Evolutionary conservation across 2,888 invertebrate species (phyloP).

Genomic region (Melipona bicolor): DNA sequence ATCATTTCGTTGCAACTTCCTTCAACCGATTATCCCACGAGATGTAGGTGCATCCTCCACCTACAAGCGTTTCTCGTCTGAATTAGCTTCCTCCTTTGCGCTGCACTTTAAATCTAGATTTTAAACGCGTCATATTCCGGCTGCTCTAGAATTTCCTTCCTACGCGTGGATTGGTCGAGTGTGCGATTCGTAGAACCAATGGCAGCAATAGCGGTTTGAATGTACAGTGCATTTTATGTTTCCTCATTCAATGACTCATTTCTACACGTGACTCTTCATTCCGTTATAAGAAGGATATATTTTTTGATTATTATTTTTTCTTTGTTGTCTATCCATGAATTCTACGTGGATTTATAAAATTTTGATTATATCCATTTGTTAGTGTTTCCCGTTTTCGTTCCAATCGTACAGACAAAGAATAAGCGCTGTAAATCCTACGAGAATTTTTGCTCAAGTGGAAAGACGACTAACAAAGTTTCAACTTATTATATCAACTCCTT

Average conservation of each 20-base stretch:
- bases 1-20: slow-evolving; percentile 30
- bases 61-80: slow-evolving; percentile 35
- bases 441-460: slow-evolving; percentile 7
- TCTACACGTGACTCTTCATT: neutral
- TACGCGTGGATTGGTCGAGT: slow-evolving; percentile 28
- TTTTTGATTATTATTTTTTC: neutral
- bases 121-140: slow-evolving; percentile 24
- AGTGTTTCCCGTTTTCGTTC: neutral
- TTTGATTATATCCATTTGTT: slow-evolving; percentile 30
- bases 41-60: slow-evolving; percentile 35
- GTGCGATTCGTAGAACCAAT: slow-evolving; percentile 15
- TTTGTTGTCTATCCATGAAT: neutral
- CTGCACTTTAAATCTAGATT: neutral
- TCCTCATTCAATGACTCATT: no score
- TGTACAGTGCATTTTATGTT: neutral
- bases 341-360: slow-evolving; percentile 1
- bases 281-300: neutral
- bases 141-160: slow-evolving; percentile 36
- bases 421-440: neutral
- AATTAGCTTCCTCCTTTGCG: slow-evolving; percentile 47
- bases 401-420: neutral
- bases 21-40: slow-evolving; percentile 33
- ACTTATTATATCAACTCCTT: neutral
- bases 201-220: neutral
- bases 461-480: neutral